phyloP scores from a whole-genome alignment of 2,888 invertebrate species.

The Microlaimidae sp. region DNA sequence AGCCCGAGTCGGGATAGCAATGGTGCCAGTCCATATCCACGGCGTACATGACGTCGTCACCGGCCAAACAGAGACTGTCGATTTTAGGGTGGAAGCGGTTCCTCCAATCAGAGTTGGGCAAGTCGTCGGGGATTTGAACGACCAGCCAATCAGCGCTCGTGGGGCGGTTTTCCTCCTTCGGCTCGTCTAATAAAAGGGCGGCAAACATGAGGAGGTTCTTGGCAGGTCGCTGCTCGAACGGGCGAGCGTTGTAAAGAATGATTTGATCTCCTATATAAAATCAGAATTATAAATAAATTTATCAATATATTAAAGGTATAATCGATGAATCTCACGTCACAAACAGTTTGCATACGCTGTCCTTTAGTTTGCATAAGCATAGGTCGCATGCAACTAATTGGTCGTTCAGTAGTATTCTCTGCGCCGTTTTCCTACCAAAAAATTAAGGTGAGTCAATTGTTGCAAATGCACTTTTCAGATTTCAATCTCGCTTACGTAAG shows the following conservation, averaged over 20 bases:
- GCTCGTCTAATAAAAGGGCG: neutral
- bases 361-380: no score
- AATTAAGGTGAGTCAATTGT: no score
- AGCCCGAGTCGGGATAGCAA: neutral
- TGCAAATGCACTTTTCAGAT: no score
- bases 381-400: no score
- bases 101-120: neutral
- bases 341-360: no score
- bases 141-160: neutral
- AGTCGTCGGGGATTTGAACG: neutral
- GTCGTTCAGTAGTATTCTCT: no score
- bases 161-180: neutral
- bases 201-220: neutral
- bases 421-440: no score
- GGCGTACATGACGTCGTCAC: neutral
- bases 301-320: no score
- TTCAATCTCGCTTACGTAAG: no score
- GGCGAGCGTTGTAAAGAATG: neutral
- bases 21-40: neutral
- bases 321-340: no score
- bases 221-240: neutral
- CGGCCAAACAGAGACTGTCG: neutral
- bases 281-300: no score
- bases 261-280: neutral
- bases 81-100: neutral